Conservation (phyloP, 2,797 vertebrate species). For the Neoniphon sammara region DNA sequence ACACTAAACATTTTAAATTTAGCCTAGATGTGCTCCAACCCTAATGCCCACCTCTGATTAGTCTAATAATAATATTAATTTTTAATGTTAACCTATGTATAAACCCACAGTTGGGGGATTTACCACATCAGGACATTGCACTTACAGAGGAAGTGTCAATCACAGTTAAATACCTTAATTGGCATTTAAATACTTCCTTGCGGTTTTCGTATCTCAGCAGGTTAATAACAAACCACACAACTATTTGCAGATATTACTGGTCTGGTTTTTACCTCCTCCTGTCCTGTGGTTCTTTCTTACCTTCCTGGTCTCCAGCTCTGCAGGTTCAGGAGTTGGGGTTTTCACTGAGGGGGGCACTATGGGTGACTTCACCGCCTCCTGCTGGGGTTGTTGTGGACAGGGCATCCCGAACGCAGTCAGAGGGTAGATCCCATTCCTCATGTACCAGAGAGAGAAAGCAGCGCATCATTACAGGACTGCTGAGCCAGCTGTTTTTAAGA, state of each 20-base stretch:
- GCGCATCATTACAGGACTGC: not conserved
- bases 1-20: not conserved
- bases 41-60: no score
- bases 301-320: constrained; percentile 97
- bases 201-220: no score
- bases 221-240: not conserved
- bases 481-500: no score
- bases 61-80: no score
- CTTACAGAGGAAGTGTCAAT: not conserved
- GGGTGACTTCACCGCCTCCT: constrained; percentile 94
- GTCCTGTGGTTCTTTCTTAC: constrained; percentile 74
- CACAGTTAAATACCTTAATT: not conserved
- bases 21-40: not conserved
- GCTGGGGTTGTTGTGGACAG: constrained; percentile 94
- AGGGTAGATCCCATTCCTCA: constrained; percentile 97
- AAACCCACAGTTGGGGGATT: not conserved
- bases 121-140: not conserved
- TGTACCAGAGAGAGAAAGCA: not conserved
- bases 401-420: constrained; percentile 96
- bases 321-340: constrained; percentile 95
- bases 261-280: not conserved
- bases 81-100: not conserved
- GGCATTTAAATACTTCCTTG: not conserved
- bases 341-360: constrained; percentile 95
- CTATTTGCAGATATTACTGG: not conserved